These are phyloP conservation scores for Elaphurus davidianus DNA, from an alignment of 2,113 vertebrate species.

Conservation along the genomic window DNA sequence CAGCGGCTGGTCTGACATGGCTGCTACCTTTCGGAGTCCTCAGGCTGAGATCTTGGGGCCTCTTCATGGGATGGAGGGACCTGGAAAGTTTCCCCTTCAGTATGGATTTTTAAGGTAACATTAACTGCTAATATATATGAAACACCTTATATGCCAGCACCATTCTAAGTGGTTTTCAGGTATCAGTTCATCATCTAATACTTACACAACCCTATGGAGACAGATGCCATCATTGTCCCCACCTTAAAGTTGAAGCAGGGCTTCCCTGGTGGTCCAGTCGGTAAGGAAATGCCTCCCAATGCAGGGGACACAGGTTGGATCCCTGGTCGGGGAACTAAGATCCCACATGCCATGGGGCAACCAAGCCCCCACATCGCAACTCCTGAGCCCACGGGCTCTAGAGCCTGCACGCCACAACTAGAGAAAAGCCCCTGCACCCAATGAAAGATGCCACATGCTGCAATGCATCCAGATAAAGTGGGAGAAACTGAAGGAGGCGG, in stretches of 20 bases:
- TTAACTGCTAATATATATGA: background rate
- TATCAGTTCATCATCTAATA: background rate
- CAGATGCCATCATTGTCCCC: background rate
- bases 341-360: background rate
- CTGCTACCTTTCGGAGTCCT: background rate
- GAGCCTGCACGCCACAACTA: background rate
- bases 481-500: background rate
- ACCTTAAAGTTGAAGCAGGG: background rate
- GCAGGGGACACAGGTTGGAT: background rate
- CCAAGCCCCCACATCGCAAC: background rate
- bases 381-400: background rate
- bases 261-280: background rate
- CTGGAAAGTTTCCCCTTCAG: background rate
- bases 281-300: background rate
- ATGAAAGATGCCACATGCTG: fast-evolving
- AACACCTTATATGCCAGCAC: background rate
- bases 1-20: background rate
- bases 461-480: background rate
- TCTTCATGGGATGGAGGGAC: background rate
- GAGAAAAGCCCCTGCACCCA: background rate
- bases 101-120: background rate
- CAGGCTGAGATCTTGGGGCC: background rate
- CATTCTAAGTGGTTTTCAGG: background rate
- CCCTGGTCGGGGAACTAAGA: background rate
- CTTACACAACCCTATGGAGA: background rate